phyloP scores from a whole-genome alignment of 2,888 invertebrate species.

The Chrysolina americana region DNA sequence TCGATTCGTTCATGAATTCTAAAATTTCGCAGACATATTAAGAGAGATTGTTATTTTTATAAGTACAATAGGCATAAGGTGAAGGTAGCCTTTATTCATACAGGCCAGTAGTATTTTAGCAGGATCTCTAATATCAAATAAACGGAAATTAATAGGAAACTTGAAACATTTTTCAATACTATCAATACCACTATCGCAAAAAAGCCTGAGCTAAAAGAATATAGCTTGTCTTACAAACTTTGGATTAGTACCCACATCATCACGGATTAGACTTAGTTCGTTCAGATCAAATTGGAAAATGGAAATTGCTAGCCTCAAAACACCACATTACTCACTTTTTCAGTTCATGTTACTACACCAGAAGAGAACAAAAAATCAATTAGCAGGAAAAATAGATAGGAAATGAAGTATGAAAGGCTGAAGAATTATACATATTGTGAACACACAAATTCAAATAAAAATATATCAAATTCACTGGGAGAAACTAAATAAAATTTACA shows the following conservation, averaged over 20 bases:
- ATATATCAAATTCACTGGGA: conserved; percentile 10
- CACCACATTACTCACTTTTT: neutral
- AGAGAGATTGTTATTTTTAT: neutral
- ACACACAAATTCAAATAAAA: conserved; percentile 11
- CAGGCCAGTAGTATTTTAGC: too few relatives aligned
- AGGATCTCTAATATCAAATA: too few relatives aligned
- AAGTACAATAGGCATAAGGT: neutral
- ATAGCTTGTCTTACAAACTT: too few relatives aligned
- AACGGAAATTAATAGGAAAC: too few relatives aligned
- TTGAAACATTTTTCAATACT: too few relatives aligned
- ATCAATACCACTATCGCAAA: too few relatives aligned
- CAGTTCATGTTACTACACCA: neutral
- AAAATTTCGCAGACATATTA: conserved; percentile 5
- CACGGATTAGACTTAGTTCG: too few relatives aligned
- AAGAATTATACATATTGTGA: neutral
- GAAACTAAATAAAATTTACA: neutral
- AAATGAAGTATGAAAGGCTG: neutral
- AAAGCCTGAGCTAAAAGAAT: too few relatives aligned
- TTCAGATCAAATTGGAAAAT: too few relatives aligned
- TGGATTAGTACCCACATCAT: too few relatives aligned
- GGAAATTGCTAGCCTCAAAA: too few relatives aligned
- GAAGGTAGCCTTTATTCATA: neutral
- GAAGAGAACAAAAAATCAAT: neutral
- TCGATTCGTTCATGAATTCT: neutral
- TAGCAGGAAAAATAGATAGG: neutral